Conservation (phyloP, 2,113 vertebrate species). For the Chionomys nivalis region DNA sequence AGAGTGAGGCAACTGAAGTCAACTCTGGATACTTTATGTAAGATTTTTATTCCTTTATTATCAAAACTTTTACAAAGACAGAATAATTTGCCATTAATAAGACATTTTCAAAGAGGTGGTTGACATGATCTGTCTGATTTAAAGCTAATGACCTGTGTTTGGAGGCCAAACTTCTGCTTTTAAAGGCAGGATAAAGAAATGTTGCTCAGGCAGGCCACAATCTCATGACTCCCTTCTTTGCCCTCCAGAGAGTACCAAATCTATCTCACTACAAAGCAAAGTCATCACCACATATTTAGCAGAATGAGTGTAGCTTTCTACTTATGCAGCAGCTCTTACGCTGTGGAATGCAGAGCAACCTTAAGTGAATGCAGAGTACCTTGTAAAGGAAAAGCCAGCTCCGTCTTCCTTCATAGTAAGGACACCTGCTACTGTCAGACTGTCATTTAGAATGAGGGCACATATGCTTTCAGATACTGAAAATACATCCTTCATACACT, state of each 20-base stretch:
- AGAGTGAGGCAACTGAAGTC: background rate
- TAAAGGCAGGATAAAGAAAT: background rate
- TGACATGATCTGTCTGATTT: slow-evolving; percentile 20
- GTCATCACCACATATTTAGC: background rate
- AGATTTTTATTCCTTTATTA: slow-evolving; percentile 10
- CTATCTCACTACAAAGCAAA: background rate
- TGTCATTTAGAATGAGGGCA: background rate
- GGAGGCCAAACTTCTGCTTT: background rate
- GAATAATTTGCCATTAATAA: slow-evolving; percentile 31
- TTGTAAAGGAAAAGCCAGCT: slow-evolving; percentile 12
- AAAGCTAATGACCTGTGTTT: slow-evolving; percentile 29
- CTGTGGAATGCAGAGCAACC: background rate
- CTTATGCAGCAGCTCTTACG: background rate
- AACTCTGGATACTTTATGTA: background rate
- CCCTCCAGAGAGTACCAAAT: background rate
- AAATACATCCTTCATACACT: background rate
- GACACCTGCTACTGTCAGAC: background rate
- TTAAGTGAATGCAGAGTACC: background rate
- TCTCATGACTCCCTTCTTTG: background rate
- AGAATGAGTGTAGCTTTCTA: background rate
- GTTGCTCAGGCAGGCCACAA: background rate
- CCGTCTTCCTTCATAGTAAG: background rate
- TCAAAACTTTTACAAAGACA: background rate
- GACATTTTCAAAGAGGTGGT: background rate
- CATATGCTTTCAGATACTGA: background rate